A percentile compares a stretch with the other conserved stretches of the same genome.
Evolutionary conservation across 2,888 invertebrate species (phyloP).

Genomic region (Diarsia mendica): DNA sequence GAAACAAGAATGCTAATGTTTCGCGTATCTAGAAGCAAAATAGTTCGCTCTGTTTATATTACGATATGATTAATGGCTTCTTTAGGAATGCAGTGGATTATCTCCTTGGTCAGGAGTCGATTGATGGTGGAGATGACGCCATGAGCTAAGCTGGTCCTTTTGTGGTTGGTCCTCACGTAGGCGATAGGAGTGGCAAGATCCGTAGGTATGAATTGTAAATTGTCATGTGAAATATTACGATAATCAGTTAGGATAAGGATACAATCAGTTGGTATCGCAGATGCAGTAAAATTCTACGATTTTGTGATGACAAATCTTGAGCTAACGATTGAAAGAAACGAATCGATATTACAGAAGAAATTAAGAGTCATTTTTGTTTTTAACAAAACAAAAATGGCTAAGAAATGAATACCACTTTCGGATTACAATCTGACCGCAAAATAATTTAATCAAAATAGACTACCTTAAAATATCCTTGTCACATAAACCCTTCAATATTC

Average conservation of each 20-base stretch:
- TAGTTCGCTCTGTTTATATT: slow-evolving; percentile 67
- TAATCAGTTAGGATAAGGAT: slow-evolving; percentile 36
- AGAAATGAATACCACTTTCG: neutral
- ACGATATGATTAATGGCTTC: slow-evolving; percentile 65
- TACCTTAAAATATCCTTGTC: slow-evolving; percentile 19
- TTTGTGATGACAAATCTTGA: neutral
- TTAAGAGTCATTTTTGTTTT: neutral
- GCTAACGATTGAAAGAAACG: neutral
- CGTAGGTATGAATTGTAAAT: slow-evolving; percentile 25
- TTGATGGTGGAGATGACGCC: slow-evolving; percentile 57
- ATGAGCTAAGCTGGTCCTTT: slow-evolving; percentile 46
- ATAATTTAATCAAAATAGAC: neutral
- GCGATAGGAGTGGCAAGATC: slow-evolving; percentile 54
- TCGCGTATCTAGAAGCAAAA: slow-evolving; percentile 67
- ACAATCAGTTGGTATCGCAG: slow-evolving; percentile 1
- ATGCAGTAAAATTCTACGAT: neutral
- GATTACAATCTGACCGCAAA: neutral
- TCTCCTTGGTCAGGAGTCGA: slow-evolving; percentile 55
- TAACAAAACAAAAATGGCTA: neutral
- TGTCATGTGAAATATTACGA: slow-evolving; percentile 17
- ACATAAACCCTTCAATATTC: slow-evolving; percentile 22
- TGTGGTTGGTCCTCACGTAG: slow-evolving; percentile 35
- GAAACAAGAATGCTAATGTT: slow-evolving; percentile 74
- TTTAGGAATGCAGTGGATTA: slow-evolving; percentile 55
- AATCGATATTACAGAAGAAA: neutral